phyloP scores from a whole-genome alignment of 1,140 invertebrate species.

The Oryzaephilus surinamensis region DNA sequence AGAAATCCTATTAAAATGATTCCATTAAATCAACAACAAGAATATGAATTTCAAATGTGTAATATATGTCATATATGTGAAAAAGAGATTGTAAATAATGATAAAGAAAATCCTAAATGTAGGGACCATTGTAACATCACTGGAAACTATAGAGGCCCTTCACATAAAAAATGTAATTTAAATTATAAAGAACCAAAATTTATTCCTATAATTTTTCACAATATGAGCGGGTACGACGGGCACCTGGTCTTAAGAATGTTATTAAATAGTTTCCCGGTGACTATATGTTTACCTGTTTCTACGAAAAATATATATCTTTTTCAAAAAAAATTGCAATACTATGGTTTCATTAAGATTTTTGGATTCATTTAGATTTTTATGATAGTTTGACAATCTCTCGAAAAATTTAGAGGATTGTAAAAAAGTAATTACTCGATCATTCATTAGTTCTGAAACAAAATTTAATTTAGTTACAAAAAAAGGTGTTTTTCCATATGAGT shows the following conservation, averaged over 20 bases:
- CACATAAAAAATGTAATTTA: conserved; percentile 33
- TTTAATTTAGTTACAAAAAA: conserved; percentile 27
- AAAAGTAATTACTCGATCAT: not conserved
- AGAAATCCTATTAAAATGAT: no score
- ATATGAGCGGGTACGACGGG: conserved; percentile 13
- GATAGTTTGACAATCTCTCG: conserved; percentile 12
- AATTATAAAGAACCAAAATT: conserved; percentile 23
- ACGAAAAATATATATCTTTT: conserved; percentile 19
- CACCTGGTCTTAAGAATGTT: conserved; percentile 17
- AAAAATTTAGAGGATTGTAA: conserved; percentile 2
- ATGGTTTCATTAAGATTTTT: conserved; percentile 16
- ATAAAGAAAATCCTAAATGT: no score
- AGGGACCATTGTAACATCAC: no score
- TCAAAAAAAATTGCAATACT: conserved; percentile 8
- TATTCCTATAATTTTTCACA: conserved; percentile 24
- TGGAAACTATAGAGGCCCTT: no score
- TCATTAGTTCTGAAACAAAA: conserved; percentile 11
- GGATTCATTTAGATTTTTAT: conserved; percentile 20
- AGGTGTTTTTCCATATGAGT: conserved; percentile 30
- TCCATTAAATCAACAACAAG: no score
- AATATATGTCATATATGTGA: not conserved
- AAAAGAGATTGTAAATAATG: conserved; percentile 27
- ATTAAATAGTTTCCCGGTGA: conserved; percentile 1
- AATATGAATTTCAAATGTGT: no score
- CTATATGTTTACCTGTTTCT: conserved; percentile 11